These are phyloP conservation scores for Hyperoplus lanceolatus DNA, from an alignment of 2,797 vertebrate genomes.

Conservation along the genomic window DNA sequence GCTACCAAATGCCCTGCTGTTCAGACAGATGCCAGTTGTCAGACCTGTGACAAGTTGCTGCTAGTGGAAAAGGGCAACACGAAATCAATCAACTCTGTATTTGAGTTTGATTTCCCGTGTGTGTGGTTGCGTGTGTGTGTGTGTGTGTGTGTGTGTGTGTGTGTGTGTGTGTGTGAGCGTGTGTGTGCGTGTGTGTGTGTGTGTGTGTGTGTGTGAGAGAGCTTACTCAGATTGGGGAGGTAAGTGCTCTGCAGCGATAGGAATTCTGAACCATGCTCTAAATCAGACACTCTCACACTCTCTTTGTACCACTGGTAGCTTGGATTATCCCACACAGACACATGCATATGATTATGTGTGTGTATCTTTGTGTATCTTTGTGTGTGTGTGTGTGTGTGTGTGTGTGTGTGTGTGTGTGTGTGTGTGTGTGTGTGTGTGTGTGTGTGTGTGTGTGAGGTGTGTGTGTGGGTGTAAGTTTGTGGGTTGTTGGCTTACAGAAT, in stretches of 20 bases:
- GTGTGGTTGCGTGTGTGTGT: no score
- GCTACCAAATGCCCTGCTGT: constrained; percentile 4
- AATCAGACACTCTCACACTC: constrained; percentile 27
- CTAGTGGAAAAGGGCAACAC: constrained; percentile 24
- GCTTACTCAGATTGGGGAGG: constrained; percentile 15
- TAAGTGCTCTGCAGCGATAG: constrained; percentile 30
- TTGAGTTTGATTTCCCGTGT: constrained; percentile 3
- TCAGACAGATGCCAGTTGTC: constrained; percentile 27
- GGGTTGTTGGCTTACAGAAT: constrained; percentile 13
- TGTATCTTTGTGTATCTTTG: background rate
- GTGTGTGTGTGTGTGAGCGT: background rate
- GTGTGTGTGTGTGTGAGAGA: constrained; percentile 2
- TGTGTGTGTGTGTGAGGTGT: no score
- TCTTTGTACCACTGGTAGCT: constrained; percentile 34
- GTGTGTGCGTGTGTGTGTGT: background rate
- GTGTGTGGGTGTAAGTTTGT: background rate
- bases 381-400: background rate
- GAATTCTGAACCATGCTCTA: constrained; percentile 40
- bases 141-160: background rate
- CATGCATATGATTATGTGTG: constrained; percentile 23
- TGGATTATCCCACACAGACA: constrained; percentile 28
- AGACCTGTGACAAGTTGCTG: constrained; percentile 13
- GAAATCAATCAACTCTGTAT: constrained; percentile 27
- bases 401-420: background rate
- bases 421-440: no score